phyloP scores from a whole-genome alignment of 2,797 vertebrate genomes.

The Ispidina lecontei region DNA sequence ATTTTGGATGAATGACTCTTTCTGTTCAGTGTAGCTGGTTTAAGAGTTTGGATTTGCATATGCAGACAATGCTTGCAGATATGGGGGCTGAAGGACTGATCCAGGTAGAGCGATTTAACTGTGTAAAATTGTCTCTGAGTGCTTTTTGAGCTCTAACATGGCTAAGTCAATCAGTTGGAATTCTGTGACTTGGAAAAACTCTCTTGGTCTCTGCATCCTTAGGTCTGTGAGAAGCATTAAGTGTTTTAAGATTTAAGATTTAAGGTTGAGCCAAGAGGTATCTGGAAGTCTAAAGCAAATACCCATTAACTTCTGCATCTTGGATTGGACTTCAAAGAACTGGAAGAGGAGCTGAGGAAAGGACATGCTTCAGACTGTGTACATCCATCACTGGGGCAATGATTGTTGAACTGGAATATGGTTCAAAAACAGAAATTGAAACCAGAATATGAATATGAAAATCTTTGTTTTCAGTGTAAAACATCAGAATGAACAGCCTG shows the following conservation, averaged over 20 bases:
- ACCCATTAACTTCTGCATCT: background rate
- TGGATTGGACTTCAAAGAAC: background rate
- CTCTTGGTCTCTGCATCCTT: background rate
- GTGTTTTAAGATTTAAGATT: background rate
- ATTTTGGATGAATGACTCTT: background rate
- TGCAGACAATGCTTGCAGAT: background rate
- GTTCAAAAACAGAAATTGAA: background rate
- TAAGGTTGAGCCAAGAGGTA: background rate
- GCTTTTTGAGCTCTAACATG: background rate
- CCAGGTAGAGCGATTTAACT: background rate
- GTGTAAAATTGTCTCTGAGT: background rate
- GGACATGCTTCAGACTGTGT: background rate
- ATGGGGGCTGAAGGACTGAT: background rate
- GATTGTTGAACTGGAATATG: background rate
- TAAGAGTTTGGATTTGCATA: background rate
- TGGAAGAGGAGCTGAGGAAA: background rate
- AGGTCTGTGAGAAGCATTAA: background rate
- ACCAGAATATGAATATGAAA: background rate
- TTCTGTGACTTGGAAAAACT: background rate
- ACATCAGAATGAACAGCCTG: background rate
- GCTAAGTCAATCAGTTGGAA: background rate
- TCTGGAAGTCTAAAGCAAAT: background rate
- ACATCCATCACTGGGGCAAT: background rate
- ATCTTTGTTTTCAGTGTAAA: accelerated
- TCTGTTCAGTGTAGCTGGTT: background rate